phyloP scores from a whole-genome alignment of 2,888 invertebrate species.

The Diplazon laetatorius region DNA sequence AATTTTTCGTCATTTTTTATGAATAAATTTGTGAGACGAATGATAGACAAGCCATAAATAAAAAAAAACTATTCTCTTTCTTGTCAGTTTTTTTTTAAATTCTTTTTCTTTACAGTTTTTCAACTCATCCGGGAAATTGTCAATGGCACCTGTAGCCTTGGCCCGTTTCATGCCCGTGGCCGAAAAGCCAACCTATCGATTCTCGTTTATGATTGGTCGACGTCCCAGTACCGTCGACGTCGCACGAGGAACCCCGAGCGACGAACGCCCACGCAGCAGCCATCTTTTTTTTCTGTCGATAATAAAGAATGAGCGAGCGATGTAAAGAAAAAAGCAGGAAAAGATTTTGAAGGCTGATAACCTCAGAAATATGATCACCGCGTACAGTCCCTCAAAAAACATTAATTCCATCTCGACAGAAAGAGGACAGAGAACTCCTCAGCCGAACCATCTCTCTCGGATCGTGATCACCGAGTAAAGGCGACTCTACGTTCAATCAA shows the following conservation, averaged over 20 bases:
- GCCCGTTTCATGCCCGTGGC: constrained; percentile 49
- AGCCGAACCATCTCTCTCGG: no score
- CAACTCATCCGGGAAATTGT: constrained; percentile 65
- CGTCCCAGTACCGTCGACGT: constrained; percentile 38
- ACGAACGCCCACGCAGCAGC: no score
- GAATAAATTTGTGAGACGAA: constrained; percentile 29
- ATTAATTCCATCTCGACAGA: no score
- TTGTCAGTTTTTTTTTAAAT: not conserved
- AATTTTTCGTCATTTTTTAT: constrained; percentile 49
- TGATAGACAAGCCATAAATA: not conserved
- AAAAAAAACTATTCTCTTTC: not conserved
- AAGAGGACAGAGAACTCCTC: no score
- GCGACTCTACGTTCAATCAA: no score
- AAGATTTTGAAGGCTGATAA: no score
- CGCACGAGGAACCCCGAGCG: not conserved
- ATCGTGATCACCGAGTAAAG: no score
- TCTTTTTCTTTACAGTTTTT: not conserved
- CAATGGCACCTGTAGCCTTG: constrained; percentile 70
- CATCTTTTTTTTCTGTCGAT: no score
- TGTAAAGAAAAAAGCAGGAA: no score
- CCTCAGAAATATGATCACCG: no score
- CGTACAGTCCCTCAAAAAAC: no score
- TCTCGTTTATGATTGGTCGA: constrained; percentile 76
- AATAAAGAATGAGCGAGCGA: no score
- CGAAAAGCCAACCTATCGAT: constrained; percentile 73